Evolutionary conservation across 2,797 vertebrate species (phyloP), one percentile per base, ranked within the genome.

Genomic region (Zenarchopterus dispar): DNA sequence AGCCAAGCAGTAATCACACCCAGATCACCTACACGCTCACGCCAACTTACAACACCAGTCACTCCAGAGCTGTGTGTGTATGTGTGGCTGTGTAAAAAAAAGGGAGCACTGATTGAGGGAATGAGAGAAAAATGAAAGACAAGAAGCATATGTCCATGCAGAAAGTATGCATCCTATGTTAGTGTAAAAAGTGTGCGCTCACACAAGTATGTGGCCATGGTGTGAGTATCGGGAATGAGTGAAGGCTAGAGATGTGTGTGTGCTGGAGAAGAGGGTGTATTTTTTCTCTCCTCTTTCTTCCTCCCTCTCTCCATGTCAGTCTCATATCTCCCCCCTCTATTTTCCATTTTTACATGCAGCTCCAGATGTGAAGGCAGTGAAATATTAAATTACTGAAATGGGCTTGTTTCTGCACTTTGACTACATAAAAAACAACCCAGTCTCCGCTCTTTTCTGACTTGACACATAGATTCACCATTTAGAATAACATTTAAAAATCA

Each of bases 1-100:
- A 88, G 93, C 93, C 93, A 94, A 92, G 86, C 90, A 78, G 87
- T 94, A 94, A 94, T 94, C 92, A 93, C 93, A 93, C 92, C 92
- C 93, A 94, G 93, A 94, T 93, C 93, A 94, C 92, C 93, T 93
- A 85, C 77, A 80, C 71, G 84, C 89, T 88, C 90, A 90, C 90
- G 92, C 92, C 92, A 94, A 93, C 89, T 90, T 91, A 91, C 84
- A 82, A 90, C 91, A 89, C 88, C 86, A 91, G 89, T 90, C 85
- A 87, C 78, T 76, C 77, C 58, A 75, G 70, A 78, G 70, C 53
- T 64, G 72, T 87, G 82, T 80, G 82, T 76, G 73, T 78, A 62
- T 73, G 59, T 77, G 63, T 59, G 45, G 72, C 41, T 75, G 75
- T 55, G 17, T 62, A 28, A 39, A 61, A 75, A 70, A 78, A 77